These are phyloP conservation scores for Albula glossodonta DNA, from an alignment of 2,113 vertebrate species.

Conservation along the genomic window DNA sequence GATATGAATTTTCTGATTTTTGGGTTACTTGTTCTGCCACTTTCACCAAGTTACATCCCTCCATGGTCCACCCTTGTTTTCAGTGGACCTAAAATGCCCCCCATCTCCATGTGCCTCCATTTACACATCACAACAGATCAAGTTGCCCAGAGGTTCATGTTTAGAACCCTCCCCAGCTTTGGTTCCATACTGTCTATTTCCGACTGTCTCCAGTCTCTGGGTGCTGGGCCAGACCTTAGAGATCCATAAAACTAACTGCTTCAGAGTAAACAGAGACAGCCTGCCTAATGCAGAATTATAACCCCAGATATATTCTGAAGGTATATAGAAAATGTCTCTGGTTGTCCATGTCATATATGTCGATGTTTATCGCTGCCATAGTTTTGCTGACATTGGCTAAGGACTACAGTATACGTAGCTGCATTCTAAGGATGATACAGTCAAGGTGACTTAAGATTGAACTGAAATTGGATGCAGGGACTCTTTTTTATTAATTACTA, in stretches of 20 bases:
- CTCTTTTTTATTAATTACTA: no score
- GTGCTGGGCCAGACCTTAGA: background rate
- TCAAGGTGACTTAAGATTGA: background rate
- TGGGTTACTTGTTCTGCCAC: background rate
- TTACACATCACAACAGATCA: slow-evolving; percentile 17
- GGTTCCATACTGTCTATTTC: slow-evolving; percentile 33
- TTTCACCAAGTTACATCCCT: background rate
- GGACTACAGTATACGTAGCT: background rate
- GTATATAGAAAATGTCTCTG: background rate
- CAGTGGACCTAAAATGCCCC: background rate
- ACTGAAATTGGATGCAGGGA: background rate
- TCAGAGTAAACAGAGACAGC: background rate
- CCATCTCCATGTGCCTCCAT: slow-evolving; percentile 6
- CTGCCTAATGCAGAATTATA: background rate
- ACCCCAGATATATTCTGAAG: background rate
- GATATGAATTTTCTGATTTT: background rate
- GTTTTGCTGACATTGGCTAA: background rate
- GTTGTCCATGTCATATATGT: background rate
- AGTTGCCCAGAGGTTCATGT: slow-evolving; percentile 40
- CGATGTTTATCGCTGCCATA: background rate
- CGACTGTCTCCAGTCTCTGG: slow-evolving; percentile 27
- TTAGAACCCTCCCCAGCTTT: slow-evolving; percentile 39
- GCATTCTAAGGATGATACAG: background rate
- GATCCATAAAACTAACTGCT: background rate
- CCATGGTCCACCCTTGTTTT: background rate